Evolutionary conservation across 2,888 invertebrate species (phyloP).

Genomic region (Andrena dorsata): DNA sequence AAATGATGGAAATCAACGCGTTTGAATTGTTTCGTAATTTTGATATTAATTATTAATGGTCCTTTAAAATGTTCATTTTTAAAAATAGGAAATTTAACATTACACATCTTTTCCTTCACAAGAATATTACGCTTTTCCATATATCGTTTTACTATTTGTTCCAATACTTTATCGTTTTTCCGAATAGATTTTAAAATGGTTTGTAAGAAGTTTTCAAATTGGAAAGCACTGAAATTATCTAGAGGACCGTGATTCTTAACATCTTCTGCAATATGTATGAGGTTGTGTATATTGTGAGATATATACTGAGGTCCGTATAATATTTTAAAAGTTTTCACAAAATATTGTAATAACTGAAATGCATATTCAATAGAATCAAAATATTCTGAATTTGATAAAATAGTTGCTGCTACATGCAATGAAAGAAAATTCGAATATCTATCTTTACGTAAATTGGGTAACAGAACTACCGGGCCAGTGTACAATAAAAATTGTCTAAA

Average conservation of each 20-base stretch:
- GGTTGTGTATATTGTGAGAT: neutral
- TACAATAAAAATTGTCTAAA: neutral
- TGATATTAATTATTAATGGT: too few species aligned
- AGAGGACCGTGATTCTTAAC: neutral
- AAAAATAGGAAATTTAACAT: too few species aligned
- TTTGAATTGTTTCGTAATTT: neutral
- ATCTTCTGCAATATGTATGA: constrained; percentile 1
- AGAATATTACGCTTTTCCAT: neutral
- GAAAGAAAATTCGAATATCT: constrained; percentile 10
- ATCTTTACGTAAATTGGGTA: neutral
- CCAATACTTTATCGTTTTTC: too few species aligned
- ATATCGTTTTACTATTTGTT: too few species aligned
- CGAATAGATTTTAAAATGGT: too few species aligned
- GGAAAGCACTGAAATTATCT: constrained; percentile 1
- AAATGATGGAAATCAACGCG: neutral
- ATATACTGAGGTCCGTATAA: constrained; percentile 5
- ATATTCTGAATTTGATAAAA: constrained; percentile 1
- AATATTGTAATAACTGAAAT: neutral
- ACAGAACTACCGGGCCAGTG: neutral
- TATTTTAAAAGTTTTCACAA: constrained; percentile 4
- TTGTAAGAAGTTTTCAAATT: neutral
- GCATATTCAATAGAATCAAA: neutral
- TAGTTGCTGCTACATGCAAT: neutral
- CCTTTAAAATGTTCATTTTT: too few species aligned
- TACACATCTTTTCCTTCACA: too few species aligned